These are phyloP conservation scores for Pseudachorutes palmiensis DNA, from an alignment of 1,140 invertebrate genomes.

Conservation along the genomic window DNA sequence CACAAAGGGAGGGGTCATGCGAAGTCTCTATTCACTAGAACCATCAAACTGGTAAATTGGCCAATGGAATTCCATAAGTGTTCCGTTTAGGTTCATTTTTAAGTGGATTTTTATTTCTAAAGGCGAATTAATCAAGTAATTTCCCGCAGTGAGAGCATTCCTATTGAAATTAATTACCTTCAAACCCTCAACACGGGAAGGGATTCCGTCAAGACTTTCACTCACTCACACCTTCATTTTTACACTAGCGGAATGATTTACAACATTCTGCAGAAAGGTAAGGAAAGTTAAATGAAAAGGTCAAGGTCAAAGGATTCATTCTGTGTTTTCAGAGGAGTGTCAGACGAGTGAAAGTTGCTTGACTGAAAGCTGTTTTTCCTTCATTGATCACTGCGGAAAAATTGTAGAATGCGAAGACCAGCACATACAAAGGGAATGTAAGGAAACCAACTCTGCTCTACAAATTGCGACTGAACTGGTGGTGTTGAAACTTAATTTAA, in stretches of 20 bases:
- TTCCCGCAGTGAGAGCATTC: slow-evolving; percentile 42
- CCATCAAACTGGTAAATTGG: slow-evolving; percentile 40
- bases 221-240: slow-evolving; percentile 42
- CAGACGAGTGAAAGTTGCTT: slow-evolving; percentile 1
- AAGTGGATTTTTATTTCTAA: neutral
- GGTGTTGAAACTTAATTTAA: neutral
- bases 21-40: slow-evolving; percentile 42
- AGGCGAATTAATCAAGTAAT: neutral
- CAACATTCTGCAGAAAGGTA: neutral
- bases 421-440: slow-evolving; percentile 43
- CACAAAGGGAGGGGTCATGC: slow-evolving; percentile 41
- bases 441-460: slow-evolving; percentile 27
- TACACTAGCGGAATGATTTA: slow-evolving; percentile 45
- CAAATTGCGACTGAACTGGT: neutral
- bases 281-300: neutral
- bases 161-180: slow-evolving; percentile 44
- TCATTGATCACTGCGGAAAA: slow-evolving; percentile 11
- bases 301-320: neutral
- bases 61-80: too few relatives aligned
- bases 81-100: too few relatives aligned
- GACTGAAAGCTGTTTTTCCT: slow-evolving; percentile 11
- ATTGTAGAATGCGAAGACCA: neutral
- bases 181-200: slow-evolving; percentile 42
- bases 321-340: slow-evolving; percentile 7
- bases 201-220: slow-evolving; percentile 44